Conservation (phyloP, 1,140 invertebrate species). For the Listronotus oregonensis region DNA sequence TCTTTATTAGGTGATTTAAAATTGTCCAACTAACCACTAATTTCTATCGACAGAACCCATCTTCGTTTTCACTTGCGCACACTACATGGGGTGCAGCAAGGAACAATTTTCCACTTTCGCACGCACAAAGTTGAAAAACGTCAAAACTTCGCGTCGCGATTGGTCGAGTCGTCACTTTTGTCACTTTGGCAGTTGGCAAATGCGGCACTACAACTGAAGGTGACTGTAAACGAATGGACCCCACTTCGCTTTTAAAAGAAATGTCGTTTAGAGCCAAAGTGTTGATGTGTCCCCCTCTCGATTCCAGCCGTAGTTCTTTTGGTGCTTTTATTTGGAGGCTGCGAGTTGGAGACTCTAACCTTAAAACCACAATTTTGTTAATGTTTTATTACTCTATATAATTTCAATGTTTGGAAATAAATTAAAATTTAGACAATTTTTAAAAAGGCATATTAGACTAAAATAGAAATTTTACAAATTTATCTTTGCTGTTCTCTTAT, state of each 20-base stretch:
- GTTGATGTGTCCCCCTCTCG: conserved; percentile 82
- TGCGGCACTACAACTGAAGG: conserved; percentile 70
- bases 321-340: conserved; percentile 79
- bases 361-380: conserved; percentile 54
- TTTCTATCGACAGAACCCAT: conserved; percentile 58
- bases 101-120: conserved; percentile 86
- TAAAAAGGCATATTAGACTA: too few species aligned
- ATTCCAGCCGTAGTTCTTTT: conserved; percentile 79
- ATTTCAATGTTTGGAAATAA: too few species aligned
- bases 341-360: conserved; percentile 86
- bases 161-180: conserved; percentile 41
- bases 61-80: conserved; percentile 77
- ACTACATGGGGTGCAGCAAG: conserved; percentile 78
- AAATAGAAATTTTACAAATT: too few species aligned
- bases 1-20: too few species aligned
- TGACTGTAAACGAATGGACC: conserved; percentile 70
- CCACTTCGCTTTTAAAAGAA: conserved; percentile 77
- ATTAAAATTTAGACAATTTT: too few species aligned
- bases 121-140: conserved; percentile 87
- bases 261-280: conserved; percentile 80
- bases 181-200: conserved; percentile 64
- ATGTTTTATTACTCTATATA: too few species aligned
- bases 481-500: too few species aligned
- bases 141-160: conserved; percentile 64
- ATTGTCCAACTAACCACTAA: too few species aligned